Evolutionary conservation across 2,797 vertebrate species (phyloP).

Genomic region (Scomberomorus guttatus): DNA sequence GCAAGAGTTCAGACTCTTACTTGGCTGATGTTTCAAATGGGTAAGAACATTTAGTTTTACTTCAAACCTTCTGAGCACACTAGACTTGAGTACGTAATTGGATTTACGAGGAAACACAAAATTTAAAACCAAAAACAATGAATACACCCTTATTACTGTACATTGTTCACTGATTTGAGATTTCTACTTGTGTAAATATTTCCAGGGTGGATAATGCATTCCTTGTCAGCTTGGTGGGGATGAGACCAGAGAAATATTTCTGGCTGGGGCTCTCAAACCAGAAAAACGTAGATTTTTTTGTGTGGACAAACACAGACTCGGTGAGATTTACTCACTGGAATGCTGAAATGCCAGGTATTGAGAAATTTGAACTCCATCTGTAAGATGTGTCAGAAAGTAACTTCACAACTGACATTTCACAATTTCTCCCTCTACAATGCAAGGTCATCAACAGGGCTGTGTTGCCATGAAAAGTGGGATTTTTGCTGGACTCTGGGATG

Average conservation of each 20-base stretch:
- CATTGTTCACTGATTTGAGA: neutral
- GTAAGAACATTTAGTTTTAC: conserved; percentile 76
- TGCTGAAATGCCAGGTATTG: conserved; percentile 91
- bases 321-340: conserved; percentile 94
- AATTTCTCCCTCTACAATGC: conserved; percentile 2
- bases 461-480: conserved; percentile 92
- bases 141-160: neutral
- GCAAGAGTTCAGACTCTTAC: conserved; percentile 84
- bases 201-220: conserved; percentile 94
- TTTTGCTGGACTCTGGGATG: conserved; percentile 94
- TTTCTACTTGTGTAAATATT: conserved; percentile 12
- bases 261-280: conserved; percentile 94
- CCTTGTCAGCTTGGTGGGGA: conserved; percentile 92
- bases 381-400: neutral
- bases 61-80: neutral
- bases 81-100: neutral
- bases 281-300: conserved; percentile 86
- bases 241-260: conserved; percentile 91
- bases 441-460: conserved; percentile 91
- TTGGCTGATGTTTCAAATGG: conserved; percentile 90
- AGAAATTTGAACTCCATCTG: neutral
- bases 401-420: neutral
- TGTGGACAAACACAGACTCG: conserved; percentile 85
- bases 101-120: neutral
- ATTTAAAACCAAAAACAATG: neutral